phyloP scores from a whole-genome alignment of 1,140 invertebrate species.

The Cotesia typhae region DNA sequence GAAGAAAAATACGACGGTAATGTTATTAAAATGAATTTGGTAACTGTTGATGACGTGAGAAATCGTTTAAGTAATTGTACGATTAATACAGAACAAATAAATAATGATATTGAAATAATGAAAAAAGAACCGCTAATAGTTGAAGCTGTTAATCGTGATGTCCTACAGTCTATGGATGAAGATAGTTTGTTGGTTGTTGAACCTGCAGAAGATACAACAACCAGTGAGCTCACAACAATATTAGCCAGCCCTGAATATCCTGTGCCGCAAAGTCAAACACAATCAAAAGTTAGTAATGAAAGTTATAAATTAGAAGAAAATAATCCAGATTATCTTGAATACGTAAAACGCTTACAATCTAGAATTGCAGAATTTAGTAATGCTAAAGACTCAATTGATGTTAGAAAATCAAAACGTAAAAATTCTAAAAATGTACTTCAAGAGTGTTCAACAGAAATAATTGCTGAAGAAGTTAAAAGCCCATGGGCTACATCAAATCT shows the following conservation, averaged over 20 bases:
- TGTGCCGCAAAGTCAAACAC: slow-evolving; percentile 41
- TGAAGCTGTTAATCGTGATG: slow-evolving; percentile 53
- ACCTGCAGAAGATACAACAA: slow-evolving; percentile 67
- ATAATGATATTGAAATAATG: not conserved
- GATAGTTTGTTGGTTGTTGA: slow-evolving; percentile 68
- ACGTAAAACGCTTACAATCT: slow-evolving; percentile 74
- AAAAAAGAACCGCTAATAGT: slow-evolving; percentile 30
- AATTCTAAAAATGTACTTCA: slow-evolving; percentile 62
- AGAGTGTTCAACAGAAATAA: slow-evolving; percentile 49
- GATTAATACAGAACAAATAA: slow-evolving; percentile 17
- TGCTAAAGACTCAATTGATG: slow-evolving; percentile 75
- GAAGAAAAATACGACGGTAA: slow-evolving; percentile 51
- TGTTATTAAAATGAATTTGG: slow-evolving; percentile 58
- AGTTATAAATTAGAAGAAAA: slow-evolving; percentile 42
- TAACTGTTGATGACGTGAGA: slow-evolving; percentile 58
- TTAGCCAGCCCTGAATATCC: slow-evolving; percentile 68
- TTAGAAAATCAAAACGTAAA: slow-evolving; percentile 72
- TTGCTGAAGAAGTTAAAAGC: slow-evolving; percentile 30
- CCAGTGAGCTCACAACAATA: slow-evolving; percentile 68
- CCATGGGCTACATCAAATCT: slow-evolving; percentile 46
- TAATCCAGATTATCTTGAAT: slow-evolving; percentile 71
- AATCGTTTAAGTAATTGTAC: slow-evolving; percentile 44
- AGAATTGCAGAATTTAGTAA: slow-evolving; percentile 78
- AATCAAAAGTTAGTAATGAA: slow-evolving; percentile 34
- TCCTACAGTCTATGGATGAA: slow-evolving; percentile 66